Evolutionary conservation across 92 coral and sea anemone genomes (phyloP), one percentile per base, ranked within the genome.

Genomic region (Parazoanthus atlanticus): DNA sequence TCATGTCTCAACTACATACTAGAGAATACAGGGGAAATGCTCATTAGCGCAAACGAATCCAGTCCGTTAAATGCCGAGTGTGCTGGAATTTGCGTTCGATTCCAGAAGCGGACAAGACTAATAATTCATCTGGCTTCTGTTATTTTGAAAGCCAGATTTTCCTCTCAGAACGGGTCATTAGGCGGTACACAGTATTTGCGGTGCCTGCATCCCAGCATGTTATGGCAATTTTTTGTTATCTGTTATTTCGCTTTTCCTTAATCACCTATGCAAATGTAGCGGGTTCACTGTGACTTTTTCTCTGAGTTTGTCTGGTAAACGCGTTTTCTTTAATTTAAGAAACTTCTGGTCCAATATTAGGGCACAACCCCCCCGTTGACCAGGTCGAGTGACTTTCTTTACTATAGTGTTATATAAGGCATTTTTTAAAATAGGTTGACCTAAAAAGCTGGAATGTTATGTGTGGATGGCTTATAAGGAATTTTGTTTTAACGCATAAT

Each of bases 281-380:
- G 38, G 38, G 47, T 69, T 70, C 40, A 43, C 40, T 67, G 47
- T 43, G 49, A 13, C 56, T 65, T 82, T 66, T 41, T 17, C 54
- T 8, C 49, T 19, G n/a, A 32, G 40, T 70, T 84, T 52, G 91
- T 89, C 90, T 85, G 88, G 87, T 47, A 91, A 89, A 85, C 76
- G 79, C 84, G 75, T 76, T 74, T 88, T 85, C 66, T 49, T 67
- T 89, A 92, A 89, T 89, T 86, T 65, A 81, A 89, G 92, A 81
- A 92, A 81, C 94, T 78, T 89, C 90, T 89, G 92, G 38, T 71
- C 34, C 33, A 49, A 29, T 3, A 12, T 49, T 66, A 15, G 66
- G 65, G 3, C 34, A 28, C 38, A n/a, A 58, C 65, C 85, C 85
- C 85, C 80, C 28, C 49, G 40, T 15, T 1, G 15, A 13, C 12